phyloP scores from a whole-genome alignment of 2,888 invertebrate genomes.

The Diplazon laetatorius region DNA sequence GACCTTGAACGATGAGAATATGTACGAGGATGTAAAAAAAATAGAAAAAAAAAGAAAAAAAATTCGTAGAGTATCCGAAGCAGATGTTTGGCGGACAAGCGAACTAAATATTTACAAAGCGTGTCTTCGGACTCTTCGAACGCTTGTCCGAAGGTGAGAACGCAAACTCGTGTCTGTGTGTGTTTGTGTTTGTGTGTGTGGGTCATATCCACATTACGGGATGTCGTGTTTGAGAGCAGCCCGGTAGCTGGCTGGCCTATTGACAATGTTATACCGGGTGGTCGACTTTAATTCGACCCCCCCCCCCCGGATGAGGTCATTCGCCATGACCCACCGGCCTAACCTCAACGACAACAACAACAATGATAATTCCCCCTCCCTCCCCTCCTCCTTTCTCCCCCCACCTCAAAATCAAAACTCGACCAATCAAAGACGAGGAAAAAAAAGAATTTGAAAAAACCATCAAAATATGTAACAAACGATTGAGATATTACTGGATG shows the following conservation, averaged over 20 bases:
- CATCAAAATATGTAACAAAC: too few relatives aligned
- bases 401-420: background rate
- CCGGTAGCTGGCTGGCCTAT: slow-evolving; percentile 55
- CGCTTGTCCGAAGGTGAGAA: slow-evolving; percentile 54
- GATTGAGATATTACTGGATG: too few relatives aligned
- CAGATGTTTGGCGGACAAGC: slow-evolving; percentile 40
- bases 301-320: slow-evolving; percentile 12
- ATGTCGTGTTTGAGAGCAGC: slow-evolving; percentile 11
- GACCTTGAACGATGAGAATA: background rate
- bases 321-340: slow-evolving; percentile 16
- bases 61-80: slow-evolving; percentile 52
- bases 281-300: slow-evolving; percentile 21
- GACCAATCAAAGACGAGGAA: background rate
- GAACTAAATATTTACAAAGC: slow-evolving; percentile 62
- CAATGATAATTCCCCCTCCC: too few relatives aligned
- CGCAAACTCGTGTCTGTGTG: slow-evolving; percentile 31
- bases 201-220: background rate
- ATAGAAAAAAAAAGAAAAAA: slow-evolving; percentile 15
- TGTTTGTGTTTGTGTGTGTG: background rate
- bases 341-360: background rate
- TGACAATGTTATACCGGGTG: slow-evolving; percentile 55
- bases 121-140: slow-evolving; percentile 55
- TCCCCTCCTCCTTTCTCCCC: too few relatives aligned
- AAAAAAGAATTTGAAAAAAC: too few relatives aligned
- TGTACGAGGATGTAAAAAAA: background rate